Evolutionary conservation across 2,113 vertebrate species (phyloP).

Genomic region (Dromiciops gliroides): DNA sequence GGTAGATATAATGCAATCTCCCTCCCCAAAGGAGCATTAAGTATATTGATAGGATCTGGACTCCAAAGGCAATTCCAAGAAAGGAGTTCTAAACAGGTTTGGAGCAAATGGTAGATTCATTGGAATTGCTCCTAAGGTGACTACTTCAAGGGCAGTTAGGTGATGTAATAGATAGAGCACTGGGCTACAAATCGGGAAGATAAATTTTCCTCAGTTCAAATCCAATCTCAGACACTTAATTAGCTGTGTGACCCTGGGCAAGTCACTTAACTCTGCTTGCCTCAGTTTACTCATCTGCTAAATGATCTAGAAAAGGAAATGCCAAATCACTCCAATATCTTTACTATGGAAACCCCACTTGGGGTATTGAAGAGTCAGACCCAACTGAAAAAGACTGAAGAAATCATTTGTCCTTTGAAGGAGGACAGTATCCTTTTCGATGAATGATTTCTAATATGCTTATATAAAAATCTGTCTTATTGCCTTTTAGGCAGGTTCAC

Average conservation of each 20-base stretch:
- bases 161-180: neutral
- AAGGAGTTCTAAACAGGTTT: neutral
- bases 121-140: neutral
- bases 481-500: neutral
- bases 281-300: neutral
- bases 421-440: neutral
- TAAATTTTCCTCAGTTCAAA: neutral
- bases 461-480: neutral
- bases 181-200: neutral
- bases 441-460: neutral
- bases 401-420: neutral
- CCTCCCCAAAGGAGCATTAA: neutral
- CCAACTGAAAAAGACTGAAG: neutral
- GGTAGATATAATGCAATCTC: neutral
- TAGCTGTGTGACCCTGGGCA: no score
- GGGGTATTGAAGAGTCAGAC: no score
- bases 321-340: neutral
- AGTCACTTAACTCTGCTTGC: neutral
- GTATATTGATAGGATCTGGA: neutral
- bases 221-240: neutral
- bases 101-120: neutral
- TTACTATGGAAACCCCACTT: neutral
- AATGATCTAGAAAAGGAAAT: neutral
- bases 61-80: slow-evolving; percentile 1
- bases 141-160: neutral